These are phyloP conservation scores for Delphinapterus leucas DNA, from an alignment of 2,113 vertebrate species.

Conservation along the genomic window DNA sequence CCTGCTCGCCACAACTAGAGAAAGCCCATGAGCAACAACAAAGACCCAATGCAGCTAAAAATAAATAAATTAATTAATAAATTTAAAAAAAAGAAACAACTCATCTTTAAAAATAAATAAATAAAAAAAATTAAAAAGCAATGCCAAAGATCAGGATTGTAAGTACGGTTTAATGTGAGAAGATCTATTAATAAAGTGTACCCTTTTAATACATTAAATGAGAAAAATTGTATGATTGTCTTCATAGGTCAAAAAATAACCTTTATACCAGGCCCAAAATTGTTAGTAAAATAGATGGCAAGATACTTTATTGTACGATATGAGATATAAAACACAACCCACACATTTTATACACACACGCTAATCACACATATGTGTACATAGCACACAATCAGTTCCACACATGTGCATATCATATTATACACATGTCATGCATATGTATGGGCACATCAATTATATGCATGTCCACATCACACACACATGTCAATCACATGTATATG, in stretches of 20 bases:
- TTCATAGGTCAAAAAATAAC: not conserved
- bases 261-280: not conserved
- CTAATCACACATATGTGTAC: not conserved
- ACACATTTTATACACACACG: not conserved
- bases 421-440: no score
- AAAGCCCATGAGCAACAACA: no score
- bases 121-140: no score
- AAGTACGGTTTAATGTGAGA: not conserved
- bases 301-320: not conserved
- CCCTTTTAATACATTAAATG: not conserved
- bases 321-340: not conserved
- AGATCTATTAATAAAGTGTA: not conserved
- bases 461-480: not conserved
- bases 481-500: not conserved
- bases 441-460: not conserved
- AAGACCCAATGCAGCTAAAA: no score
- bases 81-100: no score
- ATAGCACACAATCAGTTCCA: no score
- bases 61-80: accelerated
- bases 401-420: not conserved
- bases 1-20: no score
- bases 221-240: not conserved
- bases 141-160: not conserved
- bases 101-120: no score
- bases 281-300: not conserved